Percentiles rank a stretch among this genome's conserved stretches.
These are phyloP conservation scores for Eristalinus aeneus DNA, from an alignment of 2,888 invertebrate species.

Conservation along the genomic window DNA sequence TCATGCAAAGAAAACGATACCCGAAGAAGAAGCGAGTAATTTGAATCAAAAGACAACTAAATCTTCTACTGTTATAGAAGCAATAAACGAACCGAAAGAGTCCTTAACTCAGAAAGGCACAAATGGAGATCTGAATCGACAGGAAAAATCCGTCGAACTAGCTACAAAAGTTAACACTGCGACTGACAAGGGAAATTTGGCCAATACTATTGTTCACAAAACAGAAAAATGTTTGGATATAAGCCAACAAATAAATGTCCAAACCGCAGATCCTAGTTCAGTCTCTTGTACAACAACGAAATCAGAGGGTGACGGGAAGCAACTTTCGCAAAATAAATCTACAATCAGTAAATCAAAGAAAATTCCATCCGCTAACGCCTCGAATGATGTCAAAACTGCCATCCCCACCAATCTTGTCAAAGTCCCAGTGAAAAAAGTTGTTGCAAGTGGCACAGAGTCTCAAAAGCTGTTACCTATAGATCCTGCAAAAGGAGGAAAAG, in stretches of 20 bases:
- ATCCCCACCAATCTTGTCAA: neutral
- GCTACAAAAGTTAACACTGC: too few species aligned
- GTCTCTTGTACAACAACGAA: too few species aligned
- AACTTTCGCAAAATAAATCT: neutral
- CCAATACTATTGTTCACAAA: neutral
- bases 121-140: neutral
- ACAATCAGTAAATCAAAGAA: neutral
- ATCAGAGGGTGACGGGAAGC: too few species aligned
- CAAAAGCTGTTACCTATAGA: neutral
- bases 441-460: neutral
- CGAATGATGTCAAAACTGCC: neutral
- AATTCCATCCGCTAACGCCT: neutral
- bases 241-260: neutral
- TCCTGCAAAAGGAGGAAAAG: neutral
- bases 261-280: too few species aligned
- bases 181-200: neutral
- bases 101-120: neutral
- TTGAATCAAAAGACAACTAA: neutral
- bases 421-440: neutral
- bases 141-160: too few species aligned
- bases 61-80: neutral
- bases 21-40: neutral
- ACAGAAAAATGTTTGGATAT: neutral
- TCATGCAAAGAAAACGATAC: too few species aligned
- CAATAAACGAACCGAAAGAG: neutral